Base-by-base conservation (phyloP, 2,888 invertebrate species). In the Tetragonisca angustula region DNA sequence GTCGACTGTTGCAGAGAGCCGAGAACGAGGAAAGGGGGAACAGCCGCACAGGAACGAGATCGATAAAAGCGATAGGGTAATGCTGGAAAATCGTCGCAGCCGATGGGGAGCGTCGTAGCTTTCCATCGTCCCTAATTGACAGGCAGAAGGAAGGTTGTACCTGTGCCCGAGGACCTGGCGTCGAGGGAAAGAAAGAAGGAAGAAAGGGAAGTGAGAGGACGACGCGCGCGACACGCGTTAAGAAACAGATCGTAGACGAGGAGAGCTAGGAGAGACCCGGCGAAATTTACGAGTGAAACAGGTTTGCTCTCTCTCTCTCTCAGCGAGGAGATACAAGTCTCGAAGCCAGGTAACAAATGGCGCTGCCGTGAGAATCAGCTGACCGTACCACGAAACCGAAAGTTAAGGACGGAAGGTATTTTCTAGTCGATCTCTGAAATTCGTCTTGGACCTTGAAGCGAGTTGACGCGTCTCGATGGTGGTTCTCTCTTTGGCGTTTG, bases 101-200 rank as follows among this genome's bases (percentile, higher is more conserved):
- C 43, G 43, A 43, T 78, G 76, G 87, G 81, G 87, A 88, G 83
- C 82, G 62, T 73, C 86, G 87, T 76, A 87, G 85, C 88, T 91
- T 87, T 91, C 89, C 90, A 91, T 92, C 89, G 91, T 83, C 82
- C 86, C 84, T 93, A 92, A 93, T 93, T 93, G 93, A 92, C 92
- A 91, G 88, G 78, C 70, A 81, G 88, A 83, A 81, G 81, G 78
- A 62, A 54, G 52, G n/a, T 32, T 24, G 61, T 2, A 24, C 61
- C 9, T 52, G 24, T 17, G 1, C 9, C 24, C 24, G 61, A 17
- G 15, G 65, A 9, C 9, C 15, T 4, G 17, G 27, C 0, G 9
- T 0, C 43, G 9, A 43, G 17, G 5, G 27, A 19, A 27, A 15
- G 62, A 17, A 52, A 59, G 67, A 32, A 2, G 92, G 90, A 91